Base-by-base conservation (phyloP, 2,113 vertebrate genomes). In the Plecotus auritus region DNA sequence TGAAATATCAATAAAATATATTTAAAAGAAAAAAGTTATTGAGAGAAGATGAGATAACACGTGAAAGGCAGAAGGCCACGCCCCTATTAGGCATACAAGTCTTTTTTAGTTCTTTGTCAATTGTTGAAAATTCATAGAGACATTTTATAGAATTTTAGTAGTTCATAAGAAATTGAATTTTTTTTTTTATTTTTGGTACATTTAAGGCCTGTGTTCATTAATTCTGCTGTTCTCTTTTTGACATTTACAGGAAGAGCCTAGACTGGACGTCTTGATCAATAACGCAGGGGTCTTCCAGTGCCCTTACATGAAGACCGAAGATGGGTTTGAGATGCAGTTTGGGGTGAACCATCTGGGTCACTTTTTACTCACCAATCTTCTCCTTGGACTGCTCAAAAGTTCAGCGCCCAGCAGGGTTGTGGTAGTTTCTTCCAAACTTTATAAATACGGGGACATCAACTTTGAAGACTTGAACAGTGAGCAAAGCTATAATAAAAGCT, bases 281-380 rank as follows among this genome's bases (percentile, higher is more conserved):
- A 99, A 99, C 0, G 99, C 99, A 0, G 99, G 99, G 30, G 17
- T 99, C 97, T 99, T 99, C 98, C 99, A 99, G 97, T 99, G 99
- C 96, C 99, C 99, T 0, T 99, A 99, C 94, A 98, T 98, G 92
- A 99, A 99, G 98, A 99, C 99, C 0, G 99, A 99, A 96, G 99
- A 99, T 40, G 99, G 99, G 7, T 99, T 99, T 97, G 99, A 99
- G 97, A 99, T 99, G 99, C 99, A 99, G 76, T 98, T 99, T 8
- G 99, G 99, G 2, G 99, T 99, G 92, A 99, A 99, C 96, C 99
- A 99, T 94, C 98, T 99, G 86, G 99, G 99, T 28, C 99, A 99
- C 98, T 99, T 99, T 98, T 98, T 99, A 49, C 99, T 99, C 96
- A 99, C 99, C 64, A 98, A 98, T 93, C 99, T 99, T 89, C 99